These are phyloP conservation scores for Drosophila nasuta DNA, from an alignment of 1,140 invertebrate genomes.

Conservation along the genomic window DNA sequence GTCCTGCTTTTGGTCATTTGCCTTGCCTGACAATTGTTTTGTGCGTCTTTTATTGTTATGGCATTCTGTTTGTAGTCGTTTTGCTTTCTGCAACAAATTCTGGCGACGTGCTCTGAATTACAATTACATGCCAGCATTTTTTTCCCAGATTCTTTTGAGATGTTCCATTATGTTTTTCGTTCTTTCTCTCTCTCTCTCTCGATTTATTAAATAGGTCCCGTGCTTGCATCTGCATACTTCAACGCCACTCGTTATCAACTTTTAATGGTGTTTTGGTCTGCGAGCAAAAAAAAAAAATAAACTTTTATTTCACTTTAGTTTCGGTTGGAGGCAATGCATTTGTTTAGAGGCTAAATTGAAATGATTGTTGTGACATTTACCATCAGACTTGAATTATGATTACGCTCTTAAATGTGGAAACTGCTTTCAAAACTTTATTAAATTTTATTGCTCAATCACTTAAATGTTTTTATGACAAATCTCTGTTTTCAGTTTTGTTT, in stretches of 20 bases:
- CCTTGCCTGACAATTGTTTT: slow-evolving; percentile 68
- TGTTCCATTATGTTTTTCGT: slow-evolving; percentile 36
- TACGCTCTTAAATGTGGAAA: slow-evolving; percentile 32
- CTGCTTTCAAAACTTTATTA: slow-evolving; percentile 31
- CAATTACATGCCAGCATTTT: slow-evolving; percentile 68
- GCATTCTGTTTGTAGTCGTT: slow-evolving; percentile 70
- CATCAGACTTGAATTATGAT: slow-evolving; percentile 54
- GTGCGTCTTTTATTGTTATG: slow-evolving; percentile 76
- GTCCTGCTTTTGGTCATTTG: slow-evolving; percentile 54
- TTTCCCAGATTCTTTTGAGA: slow-evolving; percentile 40
- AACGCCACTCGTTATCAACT: slow-evolving; percentile 71
- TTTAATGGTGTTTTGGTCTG: slow-evolving; percentile 68
- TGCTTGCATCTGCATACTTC: slow-evolving; percentile 63
- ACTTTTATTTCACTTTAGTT: slow-evolving; percentile 40
- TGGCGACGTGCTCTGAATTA: slow-evolving; percentile 77
- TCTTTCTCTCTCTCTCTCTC: neutral
- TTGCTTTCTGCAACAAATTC: slow-evolving; percentile 78
- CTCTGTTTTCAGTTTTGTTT: slow-evolving; percentile 90
- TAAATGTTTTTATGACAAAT: slow-evolving; percentile 22
- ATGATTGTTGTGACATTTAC: slow-evolving; percentile 71
- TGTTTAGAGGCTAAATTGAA: slow-evolving; percentile 57
- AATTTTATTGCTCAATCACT: slow-evolving; percentile 10
- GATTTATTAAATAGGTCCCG: slow-evolving; percentile 34
- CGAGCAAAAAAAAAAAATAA: slow-evolving; percentile 10
- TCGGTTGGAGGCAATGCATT: slow-evolving; percentile 44